Evolutionary conservation across 2,797 vertebrate species (phyloP).

Genomic region (Kryptopterus vitreolus): DNA sequence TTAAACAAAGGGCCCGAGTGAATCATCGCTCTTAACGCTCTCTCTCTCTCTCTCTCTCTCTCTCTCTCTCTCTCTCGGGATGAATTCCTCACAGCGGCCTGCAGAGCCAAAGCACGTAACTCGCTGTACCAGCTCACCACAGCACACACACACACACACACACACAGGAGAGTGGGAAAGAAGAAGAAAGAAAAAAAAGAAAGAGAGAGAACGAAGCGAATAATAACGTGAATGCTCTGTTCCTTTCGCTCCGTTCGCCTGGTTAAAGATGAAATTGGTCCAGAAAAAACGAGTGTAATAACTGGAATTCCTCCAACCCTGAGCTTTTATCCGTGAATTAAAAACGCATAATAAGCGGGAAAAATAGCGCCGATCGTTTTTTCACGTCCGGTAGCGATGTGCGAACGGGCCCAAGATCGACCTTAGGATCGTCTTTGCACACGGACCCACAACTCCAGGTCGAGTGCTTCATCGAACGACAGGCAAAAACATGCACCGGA

Average conservation of each 20-base stretch:
- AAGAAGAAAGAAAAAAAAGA: neutral
- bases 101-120: constrained; percentile 50
- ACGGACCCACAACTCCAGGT: neutral
- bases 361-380: too few species aligned
- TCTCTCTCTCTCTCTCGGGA: neutral
- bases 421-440: neutral
- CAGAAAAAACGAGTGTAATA: neutral
- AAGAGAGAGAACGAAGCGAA: neutral
- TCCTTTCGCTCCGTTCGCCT: neutral
- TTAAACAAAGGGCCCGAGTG: constrained; percentile 57
- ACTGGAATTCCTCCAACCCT: neutral
- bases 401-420: neutral
- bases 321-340: neutral
- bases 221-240: constrained; percentile 1
- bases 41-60: neutral
- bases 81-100: constrained; percentile 41
- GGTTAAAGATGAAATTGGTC: neutral
- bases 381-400: too few species aligned
- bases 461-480: too few species aligned
- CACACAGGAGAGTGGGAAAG: neutral
- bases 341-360: too few species aligned
- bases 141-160: neutral
- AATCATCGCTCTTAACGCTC: constrained; percentile 53
- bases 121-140: constrained; percentile 45
- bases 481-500: too few species aligned